Conservation (phyloP, 1,140 invertebrate genomes). For the Uloborus diversus region DNA sequence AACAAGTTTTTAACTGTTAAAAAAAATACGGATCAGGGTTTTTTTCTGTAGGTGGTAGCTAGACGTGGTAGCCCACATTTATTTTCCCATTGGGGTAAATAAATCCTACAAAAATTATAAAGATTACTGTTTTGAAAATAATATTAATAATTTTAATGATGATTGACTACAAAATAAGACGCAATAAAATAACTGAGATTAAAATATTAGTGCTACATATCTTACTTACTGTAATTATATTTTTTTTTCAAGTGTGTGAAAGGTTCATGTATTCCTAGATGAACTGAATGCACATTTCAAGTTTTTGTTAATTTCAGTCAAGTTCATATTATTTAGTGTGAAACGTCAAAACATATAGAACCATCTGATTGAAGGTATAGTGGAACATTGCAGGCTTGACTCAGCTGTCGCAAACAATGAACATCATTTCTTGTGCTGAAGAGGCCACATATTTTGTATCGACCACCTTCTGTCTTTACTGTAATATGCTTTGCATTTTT, state of each 20-base stretch:
- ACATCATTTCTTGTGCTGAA: neutral
- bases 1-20: no score
- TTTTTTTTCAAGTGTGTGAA: no score
- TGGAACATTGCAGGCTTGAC: neutral
- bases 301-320: no score
- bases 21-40: no score
- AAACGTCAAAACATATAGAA: neutral
- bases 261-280: no score
- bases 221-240: neutral
- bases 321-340: neutral
- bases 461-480: neutral
- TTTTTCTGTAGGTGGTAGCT: neutral
- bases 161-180: constrained; percentile 15
- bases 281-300: no score
- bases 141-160: neutral
- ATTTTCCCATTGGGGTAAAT: neutral
- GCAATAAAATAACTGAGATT: no score
- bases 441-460: neutral
- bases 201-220: constrained; percentile 8
- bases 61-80: neutral
- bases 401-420: neutral
- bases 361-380: neutral
- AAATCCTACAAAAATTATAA: neutral
- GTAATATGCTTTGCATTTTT: neutral
- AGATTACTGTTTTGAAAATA: constrained; percentile 14